Conservation (phyloP, 2,113 vertebrate genomes). For the Python bivittatus region DNA sequence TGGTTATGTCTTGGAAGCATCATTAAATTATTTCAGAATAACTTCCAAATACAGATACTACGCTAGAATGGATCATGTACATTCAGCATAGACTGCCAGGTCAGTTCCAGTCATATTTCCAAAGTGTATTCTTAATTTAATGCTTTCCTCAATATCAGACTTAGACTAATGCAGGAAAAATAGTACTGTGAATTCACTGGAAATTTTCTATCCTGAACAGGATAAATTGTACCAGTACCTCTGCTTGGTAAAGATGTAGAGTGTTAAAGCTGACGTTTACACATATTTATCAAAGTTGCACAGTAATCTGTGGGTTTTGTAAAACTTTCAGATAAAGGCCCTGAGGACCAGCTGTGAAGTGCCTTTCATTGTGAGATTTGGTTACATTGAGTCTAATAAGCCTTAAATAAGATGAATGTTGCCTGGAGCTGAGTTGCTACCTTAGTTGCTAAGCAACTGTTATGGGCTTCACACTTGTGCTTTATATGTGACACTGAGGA, state of each 20-base stretch:
- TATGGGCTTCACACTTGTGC: neutral
- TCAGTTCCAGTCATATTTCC: neutral
- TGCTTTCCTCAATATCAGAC: neutral
- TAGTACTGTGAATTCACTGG: neutral
- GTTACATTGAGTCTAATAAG: neutral
- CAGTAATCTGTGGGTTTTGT: neutral
- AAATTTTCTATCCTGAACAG: neutral
- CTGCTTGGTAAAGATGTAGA: neutral
- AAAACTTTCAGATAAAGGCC: neutral
- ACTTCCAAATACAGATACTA: neutral
- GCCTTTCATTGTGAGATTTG: neutral
- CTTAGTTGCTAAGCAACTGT: neutral
- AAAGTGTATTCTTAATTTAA: neutral
- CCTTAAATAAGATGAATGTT: neutral
- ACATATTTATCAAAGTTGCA: neutral
- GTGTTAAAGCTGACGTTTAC: neutral
- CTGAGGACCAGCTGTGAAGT: neutral
- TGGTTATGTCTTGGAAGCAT: neutral
- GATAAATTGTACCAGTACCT: neutral
- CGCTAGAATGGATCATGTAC: neutral
- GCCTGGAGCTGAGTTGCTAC: neutral
- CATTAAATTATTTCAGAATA: neutral
- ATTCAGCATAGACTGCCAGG: neutral
- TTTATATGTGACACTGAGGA: neutral
- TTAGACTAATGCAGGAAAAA: neutral